phyloP scores from a whole-genome alignment of 2,113 vertebrate species.

The Xiphophorus hellerii region DNA sequence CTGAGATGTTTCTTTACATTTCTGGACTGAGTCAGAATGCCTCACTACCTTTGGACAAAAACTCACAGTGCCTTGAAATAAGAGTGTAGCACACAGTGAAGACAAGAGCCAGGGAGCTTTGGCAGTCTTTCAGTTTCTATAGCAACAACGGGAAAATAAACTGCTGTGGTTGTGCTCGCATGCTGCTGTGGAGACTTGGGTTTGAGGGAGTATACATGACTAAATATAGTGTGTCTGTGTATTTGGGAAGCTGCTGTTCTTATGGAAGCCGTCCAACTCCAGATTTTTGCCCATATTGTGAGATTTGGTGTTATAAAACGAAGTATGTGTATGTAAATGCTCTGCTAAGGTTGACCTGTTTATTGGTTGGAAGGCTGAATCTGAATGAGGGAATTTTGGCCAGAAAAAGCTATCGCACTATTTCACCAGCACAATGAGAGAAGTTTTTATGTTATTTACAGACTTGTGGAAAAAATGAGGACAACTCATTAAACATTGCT shows the following conservation, averaged over 20 bases:
- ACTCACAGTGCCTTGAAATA: slow-evolving; percentile 7
- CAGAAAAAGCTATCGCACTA: no score
- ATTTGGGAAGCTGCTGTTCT: slow-evolving; percentile 4
- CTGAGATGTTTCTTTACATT: neutral
- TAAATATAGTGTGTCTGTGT: slow-evolving; percentile 1
- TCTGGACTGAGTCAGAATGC: neutral
- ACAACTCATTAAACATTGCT: no score
- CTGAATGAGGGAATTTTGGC: no score
- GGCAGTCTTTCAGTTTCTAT: slow-evolving; percentile 74
- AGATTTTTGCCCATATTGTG: neutral
- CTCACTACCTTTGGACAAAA: neutral
- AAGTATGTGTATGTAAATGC: neutral
- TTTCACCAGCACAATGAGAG: no score
- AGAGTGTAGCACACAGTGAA: slow-evolving; percentile 22
- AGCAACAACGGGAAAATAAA: slow-evolving; percentile 77
- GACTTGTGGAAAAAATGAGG: no score
- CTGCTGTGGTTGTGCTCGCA: slow-evolving; percentile 44
- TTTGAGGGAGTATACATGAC: slow-evolving; percentile 6
- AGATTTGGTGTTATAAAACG: neutral
- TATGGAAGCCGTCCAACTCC: slow-evolving; percentile 1
- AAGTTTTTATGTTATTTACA: no score
- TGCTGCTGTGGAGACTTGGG: slow-evolving; percentile 57
- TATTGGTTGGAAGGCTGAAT: no score
- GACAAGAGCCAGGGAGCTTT: slow-evolving; percentile 25
- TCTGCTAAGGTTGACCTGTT: no score